Percentiles rank a stretch among this genome's conserved stretches.
These are phyloP conservation scores for Heliconius melpomene DNA, from an alignment of 1,140 invertebrate genomes.

Conservation along the genomic window DNA sequence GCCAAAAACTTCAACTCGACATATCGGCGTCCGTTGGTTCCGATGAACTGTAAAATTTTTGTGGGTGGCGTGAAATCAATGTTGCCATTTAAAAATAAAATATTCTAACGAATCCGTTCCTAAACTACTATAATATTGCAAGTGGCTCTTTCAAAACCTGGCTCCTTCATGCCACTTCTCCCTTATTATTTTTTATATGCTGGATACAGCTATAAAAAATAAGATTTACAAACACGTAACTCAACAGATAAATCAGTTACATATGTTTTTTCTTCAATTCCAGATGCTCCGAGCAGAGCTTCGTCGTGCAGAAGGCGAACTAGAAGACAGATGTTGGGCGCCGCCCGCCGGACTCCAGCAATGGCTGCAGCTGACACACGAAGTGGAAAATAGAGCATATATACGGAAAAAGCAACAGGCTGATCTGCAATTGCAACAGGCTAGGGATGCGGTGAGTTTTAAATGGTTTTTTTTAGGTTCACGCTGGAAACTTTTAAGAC, in stretches of 20 bases:
- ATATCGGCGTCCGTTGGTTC: too few species aligned
- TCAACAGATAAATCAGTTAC: background rate
- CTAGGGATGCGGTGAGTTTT: conserved; percentile 90
- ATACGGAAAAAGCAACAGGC: conserved; percentile 92
- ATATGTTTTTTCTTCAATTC: background rate
- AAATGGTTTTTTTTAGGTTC: background rate
- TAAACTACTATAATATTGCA: too few species aligned
- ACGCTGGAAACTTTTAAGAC: conserved; percentile 47
- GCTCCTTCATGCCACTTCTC: too few species aligned
- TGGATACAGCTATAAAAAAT: too few species aligned
- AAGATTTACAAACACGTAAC: too few species aligned
- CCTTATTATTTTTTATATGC: too few species aligned
- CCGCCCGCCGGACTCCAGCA: conserved; percentile 93
- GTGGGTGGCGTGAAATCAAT: too few species aligned
- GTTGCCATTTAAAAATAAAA: too few species aligned
- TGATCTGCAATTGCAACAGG: conserved; percentile 92
- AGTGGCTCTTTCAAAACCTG: too few species aligned
- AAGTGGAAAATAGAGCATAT: conserved; percentile 94
- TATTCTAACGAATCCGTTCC: too few species aligned
- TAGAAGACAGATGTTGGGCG: conserved; percentile 93
- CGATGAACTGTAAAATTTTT: too few species aligned
- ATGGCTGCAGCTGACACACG: conserved; percentile 97
- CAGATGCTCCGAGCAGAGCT: conserved; percentile 91
- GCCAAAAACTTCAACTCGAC: too few species aligned
- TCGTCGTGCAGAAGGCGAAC: conserved; percentile 91